A percentile compares a stretch with the other conserved stretches of the same genome.
Evolutionary conservation across 2,113 vertebrate species (phyloP).

Genomic region (Lethenteron camtschaticum): DNA sequence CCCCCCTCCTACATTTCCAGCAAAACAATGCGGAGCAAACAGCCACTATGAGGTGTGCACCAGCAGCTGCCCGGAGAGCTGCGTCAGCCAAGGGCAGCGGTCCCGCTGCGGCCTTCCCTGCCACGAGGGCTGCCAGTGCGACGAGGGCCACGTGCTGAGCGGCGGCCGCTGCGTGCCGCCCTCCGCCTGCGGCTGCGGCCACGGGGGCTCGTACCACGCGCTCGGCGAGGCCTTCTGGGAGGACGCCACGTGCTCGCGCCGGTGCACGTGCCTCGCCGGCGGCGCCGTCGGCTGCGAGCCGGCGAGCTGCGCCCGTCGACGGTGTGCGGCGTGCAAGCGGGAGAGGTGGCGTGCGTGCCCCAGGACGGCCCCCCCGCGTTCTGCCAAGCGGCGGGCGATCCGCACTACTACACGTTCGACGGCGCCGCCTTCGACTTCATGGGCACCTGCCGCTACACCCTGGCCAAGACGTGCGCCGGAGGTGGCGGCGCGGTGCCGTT

Average conservation of each 20-base stretch:
- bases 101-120: conserved; percentile 23
- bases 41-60: conserved; percentile 15
- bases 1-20: no score
- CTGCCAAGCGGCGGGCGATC: no score
- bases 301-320: conserved; percentile 14
- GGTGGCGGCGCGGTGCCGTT: conserved; percentile 3
- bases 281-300: conserved; percentile 21
- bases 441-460: no score
- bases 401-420: no score
- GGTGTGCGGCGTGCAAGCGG: conserved; percentile 16
- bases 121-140: conserved; percentile 2
- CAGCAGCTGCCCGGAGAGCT: conserved; percentile 11
- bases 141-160: not conserved
- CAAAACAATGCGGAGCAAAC: conserved; percentile 11
- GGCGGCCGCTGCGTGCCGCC: not conserved
- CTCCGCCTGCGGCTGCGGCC: not conserved
- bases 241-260: conserved; percentile 12
- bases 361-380: conserved; percentile 15
- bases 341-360: conserved; percentile 25
- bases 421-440: no score
- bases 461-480: conserved; percentile 2
- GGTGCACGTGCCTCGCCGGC: conserved; percentile 18
- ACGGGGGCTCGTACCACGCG: conserved; percentile 20
- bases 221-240: conserved; percentile 13
- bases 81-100: accelerated